A percentile compares a stretch with the other conserved stretches of the same genome.
Evolutionary conservation across 2,113 vertebrate genomes (phyloP).

Genomic region (Ailurus styani): DNA sequence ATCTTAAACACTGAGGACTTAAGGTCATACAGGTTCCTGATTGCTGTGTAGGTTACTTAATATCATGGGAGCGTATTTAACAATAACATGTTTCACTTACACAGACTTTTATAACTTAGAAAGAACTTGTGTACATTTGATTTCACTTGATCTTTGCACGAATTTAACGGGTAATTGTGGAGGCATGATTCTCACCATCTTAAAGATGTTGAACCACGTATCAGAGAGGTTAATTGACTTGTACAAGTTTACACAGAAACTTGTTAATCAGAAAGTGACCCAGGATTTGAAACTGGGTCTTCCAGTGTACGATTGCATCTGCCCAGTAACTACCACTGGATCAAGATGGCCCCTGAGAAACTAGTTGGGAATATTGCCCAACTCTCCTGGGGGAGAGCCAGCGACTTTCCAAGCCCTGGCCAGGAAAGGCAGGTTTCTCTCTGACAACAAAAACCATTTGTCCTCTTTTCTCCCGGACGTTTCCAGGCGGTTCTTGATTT

Average conservation of each 20-base stretch:
- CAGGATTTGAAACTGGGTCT: neutral
- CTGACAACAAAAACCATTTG: conserved; percentile 49
- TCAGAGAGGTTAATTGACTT: neutral
- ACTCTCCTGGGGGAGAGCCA: neutral
- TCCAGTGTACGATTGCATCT: neutral
- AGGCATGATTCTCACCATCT: neutral
- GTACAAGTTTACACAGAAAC: neutral
- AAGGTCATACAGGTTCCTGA: neutral
- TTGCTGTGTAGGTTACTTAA: neutral
- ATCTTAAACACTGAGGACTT: neutral
- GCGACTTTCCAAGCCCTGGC: neutral
- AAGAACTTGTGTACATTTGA: neutral
- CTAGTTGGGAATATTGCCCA: neutral
- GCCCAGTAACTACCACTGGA: neutral
- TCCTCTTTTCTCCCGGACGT: conserved; percentile 56
- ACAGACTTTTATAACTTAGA: neutral
- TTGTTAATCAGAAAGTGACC: neutral
- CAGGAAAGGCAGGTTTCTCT: neutral
- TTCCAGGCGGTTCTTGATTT: conserved; percentile 60
- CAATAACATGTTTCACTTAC: neutral
- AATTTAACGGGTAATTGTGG: neutral
- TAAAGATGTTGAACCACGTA: neutral
- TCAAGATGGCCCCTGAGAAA: neutral
- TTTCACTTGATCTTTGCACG: neutral
- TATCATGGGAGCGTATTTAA: neutral